These are phyloP conservation scores for Pomacea maculata DNA, from an alignment of 1,140 invertebrate species.

Conservation along the genomic window DNA sequence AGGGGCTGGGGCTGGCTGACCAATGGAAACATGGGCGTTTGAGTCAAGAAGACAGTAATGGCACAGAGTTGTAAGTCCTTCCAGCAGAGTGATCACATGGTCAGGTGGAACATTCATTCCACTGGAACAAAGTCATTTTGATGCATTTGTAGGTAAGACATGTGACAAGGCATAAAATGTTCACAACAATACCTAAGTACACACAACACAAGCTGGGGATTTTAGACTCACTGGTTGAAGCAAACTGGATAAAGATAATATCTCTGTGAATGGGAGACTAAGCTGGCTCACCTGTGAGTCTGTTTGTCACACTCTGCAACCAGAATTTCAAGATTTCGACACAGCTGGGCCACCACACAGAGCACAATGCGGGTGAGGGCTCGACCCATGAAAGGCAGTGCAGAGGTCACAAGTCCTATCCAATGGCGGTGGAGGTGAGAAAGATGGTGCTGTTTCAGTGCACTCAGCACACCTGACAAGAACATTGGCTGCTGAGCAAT, in stretches of 20 bases:
- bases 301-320: conserved; percentile 44
- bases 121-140: not conserved
- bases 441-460: conserved; percentile 71
- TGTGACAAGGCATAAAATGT: not conserved
- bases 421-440: conserved; percentile 78
- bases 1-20: conserved; percentile 60
- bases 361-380: conserved; percentile 81
- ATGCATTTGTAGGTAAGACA: no score
- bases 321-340: conserved; percentile 81
- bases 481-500: conserved; percentile 81
- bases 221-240: not conserved
- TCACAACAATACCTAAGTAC: not conserved
- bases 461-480: conserved; percentile 81
- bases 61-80: conserved; percentile 83
- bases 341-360: conserved; percentile 83
- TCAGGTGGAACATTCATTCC: conserved; percentile 73
- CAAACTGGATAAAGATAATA: not conserved
- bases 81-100: conserved; percentile 82
- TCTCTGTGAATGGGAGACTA: not conserved
- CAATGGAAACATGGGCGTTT: conserved; percentile 69
- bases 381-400: conserved; percentile 78
- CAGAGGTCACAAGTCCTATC: conserved; percentile 81
- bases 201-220: no score
- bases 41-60: conserved; percentile 87
- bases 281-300: conserved; percentile 28